Evolutionary conservation across 2,797 vertebrate species (phyloP), one percentile per base, ranked within the genome.

Genomic region (Ispidina picta): DNA sequence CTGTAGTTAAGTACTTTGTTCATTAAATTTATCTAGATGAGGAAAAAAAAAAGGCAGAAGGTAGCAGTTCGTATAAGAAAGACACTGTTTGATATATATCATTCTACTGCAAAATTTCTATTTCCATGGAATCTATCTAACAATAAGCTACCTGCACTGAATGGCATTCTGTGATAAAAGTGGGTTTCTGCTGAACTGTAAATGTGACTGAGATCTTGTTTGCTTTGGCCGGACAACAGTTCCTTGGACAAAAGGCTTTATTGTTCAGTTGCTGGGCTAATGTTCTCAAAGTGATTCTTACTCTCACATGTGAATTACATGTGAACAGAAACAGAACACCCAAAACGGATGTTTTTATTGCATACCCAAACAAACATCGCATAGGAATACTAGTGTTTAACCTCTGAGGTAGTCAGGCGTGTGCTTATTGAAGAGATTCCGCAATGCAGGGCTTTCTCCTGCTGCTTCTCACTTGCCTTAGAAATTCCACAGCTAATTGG

Each of bases 361-460:
- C 52, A 52, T 54, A 43, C 26, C 5, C 71, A 64, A 73, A 49
- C 25, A 83, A n/a, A 20, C 0, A 1, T 77, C 75, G 62, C 65
- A 29, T 5, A 15, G 55, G 29, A 73, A 55, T 23, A n/a, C 26
- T 56, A 75, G 7, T 19, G 39, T 86, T 92, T 90, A 29, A 80
- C 46, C 74, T 29, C 51, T 17, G 68, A 83, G 28, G 58, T 26
- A 85, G 21, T n/a, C 37, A 56, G 41, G 35, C 2, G 3, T 18
- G 69, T 79, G 79, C 15, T 64, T 18, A 5, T 2, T 31, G 44
- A 83, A 44, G 60, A 62, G 37, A 21, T 74, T 82, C 92, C 0
- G 58, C 88, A 90, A 41, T 58, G 54, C 85, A 62, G 85, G 92
- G 83, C 43, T 83, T 84, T 80, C 21, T 86, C 71, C 79, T 59